Base-by-base conservation (phyloP, 2,888 invertebrate species). In the Steinernema carpocapsae region DNA sequence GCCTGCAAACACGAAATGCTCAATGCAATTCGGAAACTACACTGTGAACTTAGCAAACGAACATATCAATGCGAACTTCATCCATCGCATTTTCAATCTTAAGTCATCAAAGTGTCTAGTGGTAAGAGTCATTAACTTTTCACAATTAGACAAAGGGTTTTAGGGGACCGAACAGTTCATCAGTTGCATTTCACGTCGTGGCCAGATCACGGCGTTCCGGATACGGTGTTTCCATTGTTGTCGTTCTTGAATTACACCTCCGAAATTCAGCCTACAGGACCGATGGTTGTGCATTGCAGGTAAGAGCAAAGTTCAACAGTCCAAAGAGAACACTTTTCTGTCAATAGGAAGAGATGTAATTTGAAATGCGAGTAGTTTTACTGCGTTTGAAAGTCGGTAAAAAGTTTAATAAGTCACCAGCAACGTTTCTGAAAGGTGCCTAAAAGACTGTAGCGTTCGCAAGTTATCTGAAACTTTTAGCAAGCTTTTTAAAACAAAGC, bases 251-350 rank as follows among this genome's bases (percentile, higher is more conserved):
- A 87, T 74, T 85, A 81, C 71, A 80, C 82, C 12, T 80, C 85
- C 0, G 84, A 86, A 74, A 83, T 85, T 74, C 84, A 85, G 72
- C 77, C 84, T 0, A 84, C 83, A 12, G 85, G 85, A 56, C 85
- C 85, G 1, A 77, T 85, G 52, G 80, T 85, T 22, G 85, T 85
- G 14, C 85, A 85, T 76, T 85, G 85, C 80, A 83, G 83, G 84
- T 84, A 22, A 14, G 26, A 3, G 37, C 37, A n/a, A n/a, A n/a
- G n/a, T n/a, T n/a, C n/a, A n/a, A n/a, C n/a, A n/a, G 51, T 10
- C 10, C 1, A 14, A 22, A 3, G 56, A n/a, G 22, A 19, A 10
- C 10, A 19, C 10, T n/a, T 56, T 70, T 42, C 70, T 17, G 19
- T 70, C 70, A 19, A 42, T 43, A 14, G 22, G 46, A 45, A n/a